Conservation (phyloP, 2,113 vertebrate species). For the Nanorana parkeri region DNA sequence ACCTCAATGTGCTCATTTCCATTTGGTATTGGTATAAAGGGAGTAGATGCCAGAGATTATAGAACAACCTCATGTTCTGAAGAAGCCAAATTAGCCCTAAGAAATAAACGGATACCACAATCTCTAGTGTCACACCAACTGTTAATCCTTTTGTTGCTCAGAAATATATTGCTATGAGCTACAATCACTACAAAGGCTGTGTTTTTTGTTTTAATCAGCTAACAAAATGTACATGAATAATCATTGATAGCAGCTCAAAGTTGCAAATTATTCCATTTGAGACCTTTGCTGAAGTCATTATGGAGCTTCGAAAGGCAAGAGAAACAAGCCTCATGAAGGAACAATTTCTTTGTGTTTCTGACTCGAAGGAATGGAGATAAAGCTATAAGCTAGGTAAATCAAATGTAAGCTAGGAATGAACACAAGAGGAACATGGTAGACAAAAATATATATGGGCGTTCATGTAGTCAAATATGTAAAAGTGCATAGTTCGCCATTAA, state of each 20-base stretch:
- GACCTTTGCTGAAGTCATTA: conserved; percentile 47
- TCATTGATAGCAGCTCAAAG: conserved; percentile 61
- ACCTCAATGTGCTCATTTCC: conserved; percentile 32
- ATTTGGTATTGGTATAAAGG: conserved; percentile 58
- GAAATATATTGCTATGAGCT: conserved; percentile 65
- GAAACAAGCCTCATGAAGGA: conserved; percentile 53
- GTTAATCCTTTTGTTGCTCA: conserved; percentile 63
- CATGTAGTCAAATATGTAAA: background rate
- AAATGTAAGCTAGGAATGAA: background rate
- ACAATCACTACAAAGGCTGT: conserved; percentile 66
- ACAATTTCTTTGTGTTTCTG: background rate
- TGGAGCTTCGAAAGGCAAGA: conserved; percentile 46
- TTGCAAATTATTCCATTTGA: conserved; percentile 59
- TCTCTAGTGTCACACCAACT: conserved; percentile 63
- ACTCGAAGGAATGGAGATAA: background rate
- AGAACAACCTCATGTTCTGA: conserved; percentile 58
- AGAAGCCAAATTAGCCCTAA: conserved; percentile 66
- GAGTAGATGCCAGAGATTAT: conserved; percentile 64
- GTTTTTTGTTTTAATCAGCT: conserved; percentile 59
- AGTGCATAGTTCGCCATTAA: background rate
- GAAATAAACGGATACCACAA: conserved; percentile 65
- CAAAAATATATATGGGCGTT: background rate
- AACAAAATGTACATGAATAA: conserved; percentile 65
- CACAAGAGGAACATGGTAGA: background rate
- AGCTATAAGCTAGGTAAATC: background rate